These are phyloP conservation scores for Eristalinus sepulchralis DNA, from an alignment of 2,888 invertebrate genomes.

Conservation along the genomic window DNA sequence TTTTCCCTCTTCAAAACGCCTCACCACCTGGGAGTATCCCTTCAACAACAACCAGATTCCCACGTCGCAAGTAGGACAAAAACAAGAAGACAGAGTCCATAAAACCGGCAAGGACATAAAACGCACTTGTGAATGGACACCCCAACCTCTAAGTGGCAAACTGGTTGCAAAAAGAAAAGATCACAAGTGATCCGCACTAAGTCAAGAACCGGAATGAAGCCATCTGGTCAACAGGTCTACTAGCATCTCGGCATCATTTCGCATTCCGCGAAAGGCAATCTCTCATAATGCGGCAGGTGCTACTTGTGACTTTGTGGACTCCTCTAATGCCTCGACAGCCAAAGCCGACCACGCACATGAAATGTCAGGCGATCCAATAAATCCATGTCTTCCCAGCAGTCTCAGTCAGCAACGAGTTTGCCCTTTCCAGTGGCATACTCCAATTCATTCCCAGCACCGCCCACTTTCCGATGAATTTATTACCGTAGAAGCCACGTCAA, in stretches of 20 bases:
- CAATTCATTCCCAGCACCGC: background rate
- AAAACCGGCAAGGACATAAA: background rate
- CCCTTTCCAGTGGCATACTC: background rate
- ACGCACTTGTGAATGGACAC: background rate
- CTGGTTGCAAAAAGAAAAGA: background rate
- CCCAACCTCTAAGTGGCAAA: background rate
- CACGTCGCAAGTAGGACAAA: background rate
- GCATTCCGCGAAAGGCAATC: background rate
- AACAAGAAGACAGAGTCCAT: background rate
- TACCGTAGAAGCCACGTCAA: background rate
- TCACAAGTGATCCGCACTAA: background rate
- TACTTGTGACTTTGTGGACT: background rate
- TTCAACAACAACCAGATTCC: background rate
- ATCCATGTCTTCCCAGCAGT: background rate
- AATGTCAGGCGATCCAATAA: background rate
- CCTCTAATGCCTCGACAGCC: background rate
- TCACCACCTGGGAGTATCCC: background rate
- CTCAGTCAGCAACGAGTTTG: background rate
- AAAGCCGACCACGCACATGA: background rate
- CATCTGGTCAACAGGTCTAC: background rate
- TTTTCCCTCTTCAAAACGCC: background rate
- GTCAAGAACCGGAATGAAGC: background rate
- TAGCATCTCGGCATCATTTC: background rate
- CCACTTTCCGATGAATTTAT: background rate
- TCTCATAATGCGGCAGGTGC: background rate